Evolutionary conservation across 2,113 vertebrate species (phyloP).

Genomic region (Bubalus kerabau): DNA sequence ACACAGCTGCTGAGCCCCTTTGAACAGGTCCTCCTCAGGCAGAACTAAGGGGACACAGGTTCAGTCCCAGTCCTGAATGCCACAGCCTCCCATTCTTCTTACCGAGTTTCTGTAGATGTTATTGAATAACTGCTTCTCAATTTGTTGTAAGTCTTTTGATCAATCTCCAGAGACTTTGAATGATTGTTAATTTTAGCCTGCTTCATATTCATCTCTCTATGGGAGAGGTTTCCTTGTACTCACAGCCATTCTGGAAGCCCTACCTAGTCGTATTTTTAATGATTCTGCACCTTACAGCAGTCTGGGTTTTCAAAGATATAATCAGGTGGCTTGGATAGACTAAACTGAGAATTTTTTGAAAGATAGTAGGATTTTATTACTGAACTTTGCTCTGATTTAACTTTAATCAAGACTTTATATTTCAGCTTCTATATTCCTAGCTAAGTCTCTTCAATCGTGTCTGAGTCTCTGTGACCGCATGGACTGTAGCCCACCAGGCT

Average conservation of each 20-base stretch:
- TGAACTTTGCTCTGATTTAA: constrained; percentile 23
- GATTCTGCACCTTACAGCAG: constrained; percentile 12
- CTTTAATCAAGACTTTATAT: not conserved
- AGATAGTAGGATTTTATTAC: not conserved
- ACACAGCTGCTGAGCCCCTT: not conserved
- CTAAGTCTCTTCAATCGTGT: not conserved
- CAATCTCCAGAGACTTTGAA: not conserved
- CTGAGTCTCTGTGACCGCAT: not conserved
- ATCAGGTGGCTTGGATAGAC: not conserved
- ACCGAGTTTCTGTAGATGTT: not conserved
- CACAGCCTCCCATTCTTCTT: not conserved
- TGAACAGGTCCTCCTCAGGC: not conserved
- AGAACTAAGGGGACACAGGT: not conserved
- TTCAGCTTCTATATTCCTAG: constrained; percentile 2
- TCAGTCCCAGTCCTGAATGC: not conserved
- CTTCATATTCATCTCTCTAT: not conserved
- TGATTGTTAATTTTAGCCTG: not conserved
- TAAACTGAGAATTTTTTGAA: not conserved
- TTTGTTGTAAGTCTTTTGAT: constrained; percentile 14
- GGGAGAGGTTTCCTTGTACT: not conserved
- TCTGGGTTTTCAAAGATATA: constrained; percentile 30
- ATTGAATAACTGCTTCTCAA: constrained; percentile 31
- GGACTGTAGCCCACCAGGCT: not conserved
- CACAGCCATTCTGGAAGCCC: not conserved
- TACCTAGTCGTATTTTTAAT: constrained; percentile 7